Evolutionary conservation across 2,888 invertebrate genomes (phyloP).

Genomic region (Drosophila ustulata): DNA sequence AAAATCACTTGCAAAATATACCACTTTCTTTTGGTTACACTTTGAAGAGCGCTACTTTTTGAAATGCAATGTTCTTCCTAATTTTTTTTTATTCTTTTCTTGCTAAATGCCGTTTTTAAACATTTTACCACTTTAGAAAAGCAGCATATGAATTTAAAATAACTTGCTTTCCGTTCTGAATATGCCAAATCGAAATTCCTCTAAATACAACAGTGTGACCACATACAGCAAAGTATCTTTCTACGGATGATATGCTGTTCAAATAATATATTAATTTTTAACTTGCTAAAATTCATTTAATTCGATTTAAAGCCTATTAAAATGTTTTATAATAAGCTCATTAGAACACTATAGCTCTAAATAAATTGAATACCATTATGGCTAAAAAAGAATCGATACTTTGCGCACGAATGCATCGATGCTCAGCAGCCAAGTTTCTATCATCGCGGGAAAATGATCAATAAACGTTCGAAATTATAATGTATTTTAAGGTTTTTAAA

Average conservation of each 20-base stretch:
- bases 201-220: neutral
- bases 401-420: neutral
- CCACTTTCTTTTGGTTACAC: neutral
- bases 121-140: no score
- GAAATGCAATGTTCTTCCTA: neutral
- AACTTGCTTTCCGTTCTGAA: no score
- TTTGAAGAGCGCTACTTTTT: neutral
- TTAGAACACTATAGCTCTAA: no score
- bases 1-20: neutral
- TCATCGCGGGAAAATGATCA: neutral
- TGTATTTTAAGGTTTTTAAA: neutral
- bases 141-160: no score
- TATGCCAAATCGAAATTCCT: neutral
- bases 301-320: no score
- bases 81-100: neutral
- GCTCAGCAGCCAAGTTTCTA: neutral
- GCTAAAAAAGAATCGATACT: neutral
- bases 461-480: neutral
- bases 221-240: neutral
- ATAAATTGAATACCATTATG: neutral
- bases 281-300: no score
- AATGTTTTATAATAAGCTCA: no score
- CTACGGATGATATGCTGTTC: neutral
- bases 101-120: neutral
- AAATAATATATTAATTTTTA: neutral